Percentiles rank a stretch among this genome's conserved stretches.
These are phyloP conservation scores for Pseudochirops cupreus DNA, from an alignment of 2,797 vertebrate genomes.

Conservation along the genomic window DNA sequence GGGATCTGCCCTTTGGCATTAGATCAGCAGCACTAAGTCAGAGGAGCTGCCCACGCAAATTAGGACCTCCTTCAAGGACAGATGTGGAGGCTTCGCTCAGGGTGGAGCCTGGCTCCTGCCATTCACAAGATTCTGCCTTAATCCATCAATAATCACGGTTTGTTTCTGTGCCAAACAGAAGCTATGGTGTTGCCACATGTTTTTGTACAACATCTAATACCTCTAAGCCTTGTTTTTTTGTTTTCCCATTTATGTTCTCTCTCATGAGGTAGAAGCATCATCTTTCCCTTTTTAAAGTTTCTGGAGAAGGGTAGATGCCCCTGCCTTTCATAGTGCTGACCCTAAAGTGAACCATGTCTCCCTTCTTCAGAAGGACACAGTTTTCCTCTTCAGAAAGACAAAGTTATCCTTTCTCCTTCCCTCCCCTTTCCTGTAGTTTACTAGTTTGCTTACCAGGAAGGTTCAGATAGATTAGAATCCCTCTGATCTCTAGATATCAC, in stretches of 20 bases:
- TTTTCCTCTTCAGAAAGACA: not conserved
- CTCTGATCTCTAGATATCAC: not conserved
- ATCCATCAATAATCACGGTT: not conserved
- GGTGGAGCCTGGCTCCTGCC: not conserved
- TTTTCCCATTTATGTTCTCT: conserved; percentile 9
- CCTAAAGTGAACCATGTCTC: not conserved
- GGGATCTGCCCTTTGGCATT: not conserved
- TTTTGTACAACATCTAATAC: not conserved
- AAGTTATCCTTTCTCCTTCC: not conserved
- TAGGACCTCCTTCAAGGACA: not conserved
- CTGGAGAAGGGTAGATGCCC: not conserved
- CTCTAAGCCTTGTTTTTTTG: conserved; percentile 7
- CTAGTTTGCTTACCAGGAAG: not conserved
- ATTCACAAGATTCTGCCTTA: not conserved
- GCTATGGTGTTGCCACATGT: not conserved
- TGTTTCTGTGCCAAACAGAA: not conserved
- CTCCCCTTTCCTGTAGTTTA: not conserved
- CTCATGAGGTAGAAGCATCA: not conserved
- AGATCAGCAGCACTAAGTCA: not conserved
- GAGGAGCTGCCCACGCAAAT: not conserved
- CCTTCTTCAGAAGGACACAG: not conserved
- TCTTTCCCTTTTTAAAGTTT: not conserved
- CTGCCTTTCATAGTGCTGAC: not conserved
- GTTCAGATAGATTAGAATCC: not conserved
- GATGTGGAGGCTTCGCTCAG: not conserved